These are phyloP conservation scores for Eurystomus gularis DNA, from an alignment of 2,113 vertebrate genomes.

Conservation along the genomic window DNA sequence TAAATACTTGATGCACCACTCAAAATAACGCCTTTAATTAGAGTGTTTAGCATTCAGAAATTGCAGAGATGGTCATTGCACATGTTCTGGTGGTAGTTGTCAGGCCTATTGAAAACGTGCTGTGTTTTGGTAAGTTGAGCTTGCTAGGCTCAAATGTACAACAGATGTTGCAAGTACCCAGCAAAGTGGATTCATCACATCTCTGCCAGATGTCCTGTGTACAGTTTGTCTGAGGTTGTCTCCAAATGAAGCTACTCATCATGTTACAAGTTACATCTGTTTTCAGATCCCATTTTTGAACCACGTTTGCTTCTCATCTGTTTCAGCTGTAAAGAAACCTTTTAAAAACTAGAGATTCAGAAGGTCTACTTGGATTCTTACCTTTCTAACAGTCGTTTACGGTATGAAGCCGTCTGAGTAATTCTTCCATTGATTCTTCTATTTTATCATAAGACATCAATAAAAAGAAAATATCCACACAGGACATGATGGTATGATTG, in stretches of 20 bases:
- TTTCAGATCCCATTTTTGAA: neutral
- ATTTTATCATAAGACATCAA: neutral
- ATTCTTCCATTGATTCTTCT: neutral
- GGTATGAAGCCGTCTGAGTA: neutral
- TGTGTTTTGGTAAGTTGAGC: fast-evolving
- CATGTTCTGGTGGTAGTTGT: neutral
- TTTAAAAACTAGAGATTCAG: neutral
- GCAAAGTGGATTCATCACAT: neutral
- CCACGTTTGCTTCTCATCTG: neutral
- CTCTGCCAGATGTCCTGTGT: neutral
- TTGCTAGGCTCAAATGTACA: neutral
- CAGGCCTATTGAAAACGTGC: neutral
- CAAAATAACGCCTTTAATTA: neutral
- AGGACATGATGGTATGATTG: neutral
- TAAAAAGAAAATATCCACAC: neutral
- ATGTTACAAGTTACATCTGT: neutral
- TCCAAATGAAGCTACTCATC: neutral
- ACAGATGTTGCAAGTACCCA: neutral
- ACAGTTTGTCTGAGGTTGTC: neutral
- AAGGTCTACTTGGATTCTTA: neutral
- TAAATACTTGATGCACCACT: neutral
- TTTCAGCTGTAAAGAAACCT: neutral
- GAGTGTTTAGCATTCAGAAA: neutral
- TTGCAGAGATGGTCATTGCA: neutral
- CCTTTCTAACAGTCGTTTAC: neutral